Conservation (phyloP, 2,888 invertebrate species). For the Conistra vaccinii region DNA sequence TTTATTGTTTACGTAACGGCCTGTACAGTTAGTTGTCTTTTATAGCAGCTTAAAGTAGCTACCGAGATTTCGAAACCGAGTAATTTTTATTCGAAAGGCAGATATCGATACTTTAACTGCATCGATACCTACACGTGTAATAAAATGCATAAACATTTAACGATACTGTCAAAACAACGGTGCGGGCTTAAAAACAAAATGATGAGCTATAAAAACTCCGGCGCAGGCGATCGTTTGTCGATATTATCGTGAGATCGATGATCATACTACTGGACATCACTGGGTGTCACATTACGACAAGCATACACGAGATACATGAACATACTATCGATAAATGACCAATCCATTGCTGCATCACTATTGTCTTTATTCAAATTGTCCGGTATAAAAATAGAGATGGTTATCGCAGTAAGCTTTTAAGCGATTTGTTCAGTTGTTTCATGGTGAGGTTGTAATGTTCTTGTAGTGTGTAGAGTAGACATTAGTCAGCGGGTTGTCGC, state of each 20-base stretch:
- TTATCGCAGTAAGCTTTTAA: slow-evolving; percentile 35
- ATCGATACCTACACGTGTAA: slow-evolving; percentile 48
- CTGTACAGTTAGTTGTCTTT: slow-evolving; percentile 47
- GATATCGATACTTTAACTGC: slow-evolving; percentile 53
- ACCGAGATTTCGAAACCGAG: slow-evolving; percentile 52
- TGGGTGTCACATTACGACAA: slow-evolving; percentile 62
- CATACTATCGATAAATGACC: background rate
- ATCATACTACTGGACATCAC: slow-evolving; percentile 69
- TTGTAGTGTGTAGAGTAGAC: slow-evolving; percentile 64
- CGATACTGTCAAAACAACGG: slow-evolving; percentile 64
- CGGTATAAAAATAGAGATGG: slow-evolving; percentile 35
- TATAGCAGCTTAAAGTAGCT: slow-evolving; percentile 53
- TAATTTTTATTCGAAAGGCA: slow-evolving; percentile 46
- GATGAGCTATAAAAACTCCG: slow-evolving; percentile 64
- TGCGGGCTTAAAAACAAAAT: slow-evolving; percentile 63
- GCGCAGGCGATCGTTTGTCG: slow-evolving; percentile 62
- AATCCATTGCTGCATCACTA: slow-evolving; percentile 44
- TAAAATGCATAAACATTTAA: slow-evolving; percentile 62
- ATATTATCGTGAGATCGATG: slow-evolving; percentile 66
- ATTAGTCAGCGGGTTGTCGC: slow-evolving; percentile 73
- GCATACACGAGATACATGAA: slow-evolving; percentile 14
- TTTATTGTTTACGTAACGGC: slow-evolving; percentile 34
- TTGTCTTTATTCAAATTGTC: background rate
- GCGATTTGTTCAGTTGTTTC: slow-evolving; percentile 23
- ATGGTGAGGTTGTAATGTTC: slow-evolving; percentile 55